Evolutionary conservation across 1,140 invertebrate genomes (phyloP).

Genomic region (Phymorhynchus buccinoides): DNA sequence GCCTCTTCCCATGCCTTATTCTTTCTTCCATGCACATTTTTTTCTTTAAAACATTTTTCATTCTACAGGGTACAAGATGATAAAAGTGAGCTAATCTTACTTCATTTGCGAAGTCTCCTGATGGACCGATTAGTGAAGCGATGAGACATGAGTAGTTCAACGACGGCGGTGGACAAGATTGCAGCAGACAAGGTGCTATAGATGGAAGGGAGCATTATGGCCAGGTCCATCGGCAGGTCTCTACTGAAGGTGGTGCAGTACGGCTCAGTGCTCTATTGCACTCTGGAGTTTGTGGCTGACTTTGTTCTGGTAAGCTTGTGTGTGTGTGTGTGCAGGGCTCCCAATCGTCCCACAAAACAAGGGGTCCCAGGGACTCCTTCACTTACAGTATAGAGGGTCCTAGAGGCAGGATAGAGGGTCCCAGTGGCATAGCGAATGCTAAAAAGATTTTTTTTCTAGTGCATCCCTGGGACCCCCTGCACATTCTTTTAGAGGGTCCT

Average conservation of each 20-base stretch:
- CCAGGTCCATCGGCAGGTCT: neutral
- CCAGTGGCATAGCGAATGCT: no score
- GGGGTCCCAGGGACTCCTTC: no score
- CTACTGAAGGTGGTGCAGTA: conserved; percentile 74
- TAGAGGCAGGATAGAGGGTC: no score
- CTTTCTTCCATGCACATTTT: neutral
- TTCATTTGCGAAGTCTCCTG: neutral
- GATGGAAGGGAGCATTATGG: neutral
- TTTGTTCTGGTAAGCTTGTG: conserved; percentile 84
- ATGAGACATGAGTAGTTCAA: neutral
- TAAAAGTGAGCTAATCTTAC: neutral
- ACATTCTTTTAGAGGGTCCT: no score
- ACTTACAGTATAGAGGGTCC: no score
- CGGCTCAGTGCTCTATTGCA: conserved; percentile 84
- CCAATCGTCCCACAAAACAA: no score
- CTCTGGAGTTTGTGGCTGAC: conserved; percentile 84
- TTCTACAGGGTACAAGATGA: neutral
- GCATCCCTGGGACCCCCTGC: no score
- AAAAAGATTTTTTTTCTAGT: no score
- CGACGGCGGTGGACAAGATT: no score
- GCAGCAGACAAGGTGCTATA: neutral
- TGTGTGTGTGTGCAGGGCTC: neutral
- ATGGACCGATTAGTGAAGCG: neutral
- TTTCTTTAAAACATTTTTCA: neutral
- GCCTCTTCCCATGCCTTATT: neutral